Evolutionary conservation across 1,140 invertebrate species (phyloP), one percentile per base, ranked within the genome.

Genomic region (Leptinotarsa lineolata): DNA sequence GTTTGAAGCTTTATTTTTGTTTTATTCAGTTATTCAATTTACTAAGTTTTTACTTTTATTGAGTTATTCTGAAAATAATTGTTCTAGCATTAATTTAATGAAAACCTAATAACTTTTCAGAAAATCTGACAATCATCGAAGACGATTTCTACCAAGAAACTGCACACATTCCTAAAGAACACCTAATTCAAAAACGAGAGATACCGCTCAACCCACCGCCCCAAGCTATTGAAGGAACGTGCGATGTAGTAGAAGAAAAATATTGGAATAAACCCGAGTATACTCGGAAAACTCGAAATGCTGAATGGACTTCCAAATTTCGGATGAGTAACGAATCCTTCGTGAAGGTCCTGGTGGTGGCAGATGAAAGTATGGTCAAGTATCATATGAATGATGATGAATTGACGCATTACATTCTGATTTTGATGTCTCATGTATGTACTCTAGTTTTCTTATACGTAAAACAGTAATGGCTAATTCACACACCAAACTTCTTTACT

Each of bases 291-390:
- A 20, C 70, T 8, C 72, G 78, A 44, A 68, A 79, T 13, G 72
- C 73, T 1, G 76, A 80, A 54, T 79, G 74, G 73, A 74, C 45
- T 12, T 68, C 68, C 13, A 70, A 68, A 12, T 75, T 70, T 68
- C 75, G 84, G 75, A 81, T 77, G 69, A 73, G 77, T n/a, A 76
- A 81, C 54, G 80, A 82, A 76, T 91, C 92, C 82, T 92, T 90
- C 78, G 88, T 95, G 46, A 94, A 95, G 85, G 88, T 95, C 44
- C 87, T 95, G 83, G 88, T 95, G 8, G 93, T 93, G 3, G 92
- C 93, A 30, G 94, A 96, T 82, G 83, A 84, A 15, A 92, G 90
- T 79, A 95, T 96, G 94, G 81, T 88, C 1, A 84, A 89, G 20
- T 95, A 94, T 80, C 93, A 96, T 79, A 81, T 84, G 20, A 83